A percentile compares a stretch with the other conserved stretches of the same genome.
These are phyloP conservation scores for Oreochromis tanganicae DNA, from an alignment of 2,113 vertebrate species.

Conservation along the genomic window DNA sequence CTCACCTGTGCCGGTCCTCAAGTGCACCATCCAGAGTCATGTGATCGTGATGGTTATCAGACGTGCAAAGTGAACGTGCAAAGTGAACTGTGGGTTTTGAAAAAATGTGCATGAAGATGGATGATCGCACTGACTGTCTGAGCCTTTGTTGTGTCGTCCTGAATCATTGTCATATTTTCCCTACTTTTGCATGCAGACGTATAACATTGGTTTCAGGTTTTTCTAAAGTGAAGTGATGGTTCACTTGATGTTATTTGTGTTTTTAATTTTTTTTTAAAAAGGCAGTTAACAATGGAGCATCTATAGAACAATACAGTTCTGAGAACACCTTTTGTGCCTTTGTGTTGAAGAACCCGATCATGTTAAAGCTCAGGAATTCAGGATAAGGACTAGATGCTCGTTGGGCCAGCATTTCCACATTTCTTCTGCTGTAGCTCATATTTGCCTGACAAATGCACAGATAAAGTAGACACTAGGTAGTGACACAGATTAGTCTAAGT, in stretches of 20 bases:
- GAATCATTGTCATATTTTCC: background rate
- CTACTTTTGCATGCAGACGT: constrained; percentile 9
- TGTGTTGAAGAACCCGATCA: background rate
- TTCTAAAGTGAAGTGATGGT: background rate
- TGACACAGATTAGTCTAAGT: background rate
- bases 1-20: background rate
- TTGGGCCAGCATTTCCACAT: background rate
- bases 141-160: background rate
- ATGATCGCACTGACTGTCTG: background rate
- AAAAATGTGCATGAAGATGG: constrained; percentile 32
- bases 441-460: background rate
- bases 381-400: background rate
- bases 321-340: background rate
- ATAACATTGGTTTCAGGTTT: background rate
- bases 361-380: background rate
- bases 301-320: background rate
- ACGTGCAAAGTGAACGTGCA: background rate
- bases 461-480: background rate
- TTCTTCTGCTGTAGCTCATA: background rate
- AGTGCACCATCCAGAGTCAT: constrained; percentile 3
- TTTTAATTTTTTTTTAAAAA: background rate
- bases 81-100: background rate
- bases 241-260: background rate
- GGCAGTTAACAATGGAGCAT: background rate
- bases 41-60: constrained; percentile 4